Evolutionary conservation across 2,888 invertebrate species (phyloP).

Genomic region (Dynastes grantii): DNA sequence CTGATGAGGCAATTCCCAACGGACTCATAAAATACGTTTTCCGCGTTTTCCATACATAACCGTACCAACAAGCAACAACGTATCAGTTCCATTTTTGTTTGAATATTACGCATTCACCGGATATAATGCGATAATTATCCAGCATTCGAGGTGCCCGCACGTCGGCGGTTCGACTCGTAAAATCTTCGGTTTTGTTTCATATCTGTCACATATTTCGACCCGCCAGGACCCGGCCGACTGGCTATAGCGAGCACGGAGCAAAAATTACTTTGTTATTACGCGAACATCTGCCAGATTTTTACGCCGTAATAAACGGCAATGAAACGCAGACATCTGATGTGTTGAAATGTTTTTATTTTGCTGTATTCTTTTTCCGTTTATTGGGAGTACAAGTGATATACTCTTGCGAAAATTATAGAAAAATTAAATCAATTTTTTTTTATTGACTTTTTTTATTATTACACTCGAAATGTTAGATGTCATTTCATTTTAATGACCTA

Average conservation of each 20-base stretch:
- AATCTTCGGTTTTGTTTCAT: slow-evolving; percentile 8
- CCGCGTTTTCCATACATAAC: no score
- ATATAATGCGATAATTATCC: slow-evolving; percentile 1
- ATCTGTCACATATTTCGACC: neutral
- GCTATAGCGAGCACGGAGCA: neutral
- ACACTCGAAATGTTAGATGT: no score
- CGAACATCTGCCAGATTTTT: slow-evolving; percentile 11
- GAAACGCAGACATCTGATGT: neutral
- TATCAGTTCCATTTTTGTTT: neutral
- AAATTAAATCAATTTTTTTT: no score
- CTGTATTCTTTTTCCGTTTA: neutral
- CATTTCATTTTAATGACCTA: no score
- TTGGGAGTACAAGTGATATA: no score
- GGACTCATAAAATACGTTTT: no score
- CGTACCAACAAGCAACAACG: no score
- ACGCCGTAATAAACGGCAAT: neutral
- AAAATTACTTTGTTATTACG: slow-evolving; percentile 16
- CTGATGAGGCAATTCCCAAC: no score
- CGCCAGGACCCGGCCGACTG: no score
- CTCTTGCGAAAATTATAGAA: no score
- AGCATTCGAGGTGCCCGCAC: neutral
- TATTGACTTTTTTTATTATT: no score
- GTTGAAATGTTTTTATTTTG: no score
- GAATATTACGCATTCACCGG: neutral
- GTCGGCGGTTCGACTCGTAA: neutral